These are phyloP conservation scores for Heliconius hewitsoni DNA, from an alignment of 1,140 invertebrate species.

Conservation along the genomic window DNA sequence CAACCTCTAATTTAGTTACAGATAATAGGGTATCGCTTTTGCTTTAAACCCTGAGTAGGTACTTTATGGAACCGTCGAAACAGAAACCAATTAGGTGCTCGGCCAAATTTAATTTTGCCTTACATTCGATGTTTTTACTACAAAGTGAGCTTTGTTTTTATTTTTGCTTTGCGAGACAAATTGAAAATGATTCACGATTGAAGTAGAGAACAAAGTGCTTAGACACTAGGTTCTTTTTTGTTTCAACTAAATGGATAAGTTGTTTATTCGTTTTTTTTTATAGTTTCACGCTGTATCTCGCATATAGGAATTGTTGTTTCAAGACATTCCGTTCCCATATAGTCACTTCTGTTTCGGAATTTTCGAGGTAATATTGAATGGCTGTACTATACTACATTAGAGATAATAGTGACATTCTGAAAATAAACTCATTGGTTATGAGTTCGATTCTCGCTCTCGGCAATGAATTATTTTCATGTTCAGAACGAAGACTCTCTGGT, in stretches of 20 bases:
- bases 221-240: background rate
- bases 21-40: background rate
- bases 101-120: background rate
- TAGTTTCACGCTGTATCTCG: no score
- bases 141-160: background rate
- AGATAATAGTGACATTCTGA: no score
- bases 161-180: background rate
- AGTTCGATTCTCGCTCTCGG: no score
- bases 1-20: background rate
- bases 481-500: no score
- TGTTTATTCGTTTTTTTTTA: no score
- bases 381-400: no score
- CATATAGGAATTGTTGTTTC: no score
- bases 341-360: no score
- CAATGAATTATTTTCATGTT: no score
- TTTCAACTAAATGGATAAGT: no score
- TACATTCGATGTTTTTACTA: background rate
- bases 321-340: no score
- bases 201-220: background rate
- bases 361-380: no score
- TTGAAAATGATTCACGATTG: background rate
- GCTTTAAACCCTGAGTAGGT: background rate
- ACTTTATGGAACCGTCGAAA: background rate
- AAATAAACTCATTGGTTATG: background rate
- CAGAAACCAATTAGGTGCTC: background rate